phyloP scores from a whole-genome alignment of 37 sponge, comb jelly and placozoan genomes.

The Aphrocallistes beatrix region DNA sequence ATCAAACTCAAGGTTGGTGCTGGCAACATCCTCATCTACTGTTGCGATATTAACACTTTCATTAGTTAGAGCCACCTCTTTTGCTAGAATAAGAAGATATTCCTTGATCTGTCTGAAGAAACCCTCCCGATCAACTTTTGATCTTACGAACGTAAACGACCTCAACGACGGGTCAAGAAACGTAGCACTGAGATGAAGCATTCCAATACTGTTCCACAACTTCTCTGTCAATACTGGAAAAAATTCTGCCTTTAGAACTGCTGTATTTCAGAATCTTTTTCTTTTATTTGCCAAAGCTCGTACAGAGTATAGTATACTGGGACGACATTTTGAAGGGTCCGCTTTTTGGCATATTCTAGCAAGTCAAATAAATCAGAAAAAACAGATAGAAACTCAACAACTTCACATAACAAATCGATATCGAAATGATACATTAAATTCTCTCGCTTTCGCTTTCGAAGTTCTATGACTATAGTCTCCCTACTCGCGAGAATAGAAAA shows the following conservation, averaged over 20 bases:
- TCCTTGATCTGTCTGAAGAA: background rate
- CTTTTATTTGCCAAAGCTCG: slow-evolving; percentile 16
- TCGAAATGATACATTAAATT: slow-evolving; percentile 6
- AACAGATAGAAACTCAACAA: slow-evolving; percentile 12
- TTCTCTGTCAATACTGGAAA: slow-evolving; percentile 13
- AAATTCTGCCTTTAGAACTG: background rate
- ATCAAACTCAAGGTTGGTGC: background rate
- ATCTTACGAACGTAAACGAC: slow-evolving; percentile 17
- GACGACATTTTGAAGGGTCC: slow-evolving; percentile 17
- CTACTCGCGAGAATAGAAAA: background rate
- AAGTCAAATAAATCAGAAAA: background rate
- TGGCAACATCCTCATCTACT: background rate
- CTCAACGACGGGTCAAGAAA: background rate
- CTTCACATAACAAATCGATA: background rate
- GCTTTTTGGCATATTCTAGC: background rate
- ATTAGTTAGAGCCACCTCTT: background rate
- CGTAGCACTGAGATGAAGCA: slow-evolving; percentile 9
- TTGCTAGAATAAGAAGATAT: background rate
- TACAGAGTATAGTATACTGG: slow-evolving; percentile 1
- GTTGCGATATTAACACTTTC: background rate
- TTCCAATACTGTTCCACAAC: slow-evolving; percentile 12
- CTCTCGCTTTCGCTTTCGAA: slow-evolving; percentile 10
- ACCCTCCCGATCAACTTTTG: background rate
- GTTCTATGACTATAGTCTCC: background rate
- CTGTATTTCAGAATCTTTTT: background rate